These are phyloP conservation scores for Athrips mouffetella DNA, from an alignment of 2,888 invertebrate genomes.

Conservation along the genomic window DNA sequence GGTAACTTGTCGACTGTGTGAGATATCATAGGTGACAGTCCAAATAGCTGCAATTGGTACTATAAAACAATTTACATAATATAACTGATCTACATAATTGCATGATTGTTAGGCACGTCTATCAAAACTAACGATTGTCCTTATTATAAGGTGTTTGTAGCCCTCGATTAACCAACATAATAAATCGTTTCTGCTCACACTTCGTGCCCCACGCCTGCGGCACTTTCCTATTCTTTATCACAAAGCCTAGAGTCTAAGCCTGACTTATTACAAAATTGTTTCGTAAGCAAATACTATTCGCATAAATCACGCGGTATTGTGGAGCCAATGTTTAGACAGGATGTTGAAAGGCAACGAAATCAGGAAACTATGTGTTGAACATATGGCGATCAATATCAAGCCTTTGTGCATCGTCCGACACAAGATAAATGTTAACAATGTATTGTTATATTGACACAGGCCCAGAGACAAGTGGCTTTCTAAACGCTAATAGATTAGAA, in stretches of 20 bases:
- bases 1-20: background rate
- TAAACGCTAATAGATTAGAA: too few species aligned
- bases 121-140: background rate
- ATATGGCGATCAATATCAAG: constrained; percentile 2
- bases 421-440: constrained; percentile 4
- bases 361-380: background rate
- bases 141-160: background rate
- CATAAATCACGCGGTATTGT: background rate
- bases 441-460: constrained; percentile 5
- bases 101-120: background rate
- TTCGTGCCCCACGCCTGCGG: background rate
- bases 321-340: background rate
- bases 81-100: background rate
- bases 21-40: background rate
- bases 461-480: too few species aligned
- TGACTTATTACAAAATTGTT: constrained; percentile 3
- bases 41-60: background rate
- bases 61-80: background rate
- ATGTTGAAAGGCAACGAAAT: background rate
- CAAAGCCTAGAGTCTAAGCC: background rate
- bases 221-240: constrained; percentile 1
- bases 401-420: constrained; percentile 1
- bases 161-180: constrained; percentile 7
- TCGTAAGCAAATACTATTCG: background rate
- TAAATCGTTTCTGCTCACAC: constrained; percentile 5